A percentile compares a stretch with the other conserved stretches of the same genome.
Evolutionary conservation across 2,888 invertebrate species (phyloP).

Genomic region (Machimus atricapillus): DNA sequence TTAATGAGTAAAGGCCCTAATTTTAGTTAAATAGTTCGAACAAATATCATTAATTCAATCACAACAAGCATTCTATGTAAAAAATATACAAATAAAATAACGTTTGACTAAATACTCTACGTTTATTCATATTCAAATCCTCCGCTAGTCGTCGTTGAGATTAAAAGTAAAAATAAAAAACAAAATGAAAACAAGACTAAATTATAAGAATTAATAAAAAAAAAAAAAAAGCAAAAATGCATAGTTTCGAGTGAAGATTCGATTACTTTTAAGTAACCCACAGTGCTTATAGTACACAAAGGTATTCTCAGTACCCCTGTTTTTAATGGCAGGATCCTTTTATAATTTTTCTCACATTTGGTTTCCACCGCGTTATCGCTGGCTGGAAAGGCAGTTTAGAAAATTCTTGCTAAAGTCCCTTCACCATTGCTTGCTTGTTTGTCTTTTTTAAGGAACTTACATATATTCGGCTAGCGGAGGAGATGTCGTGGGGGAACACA

Average conservation of each 20-base stretch:
- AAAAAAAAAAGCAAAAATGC: constrained; percentile 4
- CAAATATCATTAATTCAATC: constrained; percentile 50
- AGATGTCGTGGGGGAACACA: constrained; percentile 53
- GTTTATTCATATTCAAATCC: constrained; percentile 54
- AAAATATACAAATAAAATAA: constrained; percentile 50
- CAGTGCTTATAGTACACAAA: constrained; percentile 50
- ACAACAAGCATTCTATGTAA: constrained; percentile 53
- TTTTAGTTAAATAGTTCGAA: constrained; percentile 37
- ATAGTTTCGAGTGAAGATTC: constrained; percentile 50
- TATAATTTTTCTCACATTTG: constrained; percentile 33
- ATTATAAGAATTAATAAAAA: constrained; percentile 9
- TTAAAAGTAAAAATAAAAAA: constrained; percentile 2
- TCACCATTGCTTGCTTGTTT: constrained; percentile 17
- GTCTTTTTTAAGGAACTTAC: constrained; percentile 26
- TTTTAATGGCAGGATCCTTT: constrained; percentile 48
- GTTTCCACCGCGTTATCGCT: neutral
- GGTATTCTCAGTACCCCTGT: neutral
- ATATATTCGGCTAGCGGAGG: constrained; percentile 54
- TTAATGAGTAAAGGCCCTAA: neutral
- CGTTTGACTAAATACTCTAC: constrained; percentile 46
- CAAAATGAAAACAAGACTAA: constrained; percentile 20
- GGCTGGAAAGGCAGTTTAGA: constrained; percentile 24
- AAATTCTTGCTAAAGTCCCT: constrained; percentile 30
- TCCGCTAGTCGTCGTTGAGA: constrained; percentile 59
- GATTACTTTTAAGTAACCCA: constrained; percentile 51